Evolutionary conservation across 2,113 vertebrate species (phyloP).

Genomic region (Tursiops truncatus): DNA sequence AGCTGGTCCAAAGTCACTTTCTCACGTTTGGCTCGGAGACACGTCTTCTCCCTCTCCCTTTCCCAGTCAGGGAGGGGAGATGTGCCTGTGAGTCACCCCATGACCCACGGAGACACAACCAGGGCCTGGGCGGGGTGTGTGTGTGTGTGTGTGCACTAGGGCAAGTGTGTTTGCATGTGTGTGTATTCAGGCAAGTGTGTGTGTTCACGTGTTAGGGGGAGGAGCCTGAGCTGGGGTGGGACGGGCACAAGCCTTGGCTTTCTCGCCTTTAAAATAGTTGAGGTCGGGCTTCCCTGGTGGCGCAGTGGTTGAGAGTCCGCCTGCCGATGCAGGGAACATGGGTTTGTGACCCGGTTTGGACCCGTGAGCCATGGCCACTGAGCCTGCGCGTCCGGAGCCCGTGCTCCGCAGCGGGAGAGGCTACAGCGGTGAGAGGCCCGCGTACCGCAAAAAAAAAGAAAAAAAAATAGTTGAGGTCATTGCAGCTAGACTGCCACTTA

Average conservation of each 20-base stretch:
- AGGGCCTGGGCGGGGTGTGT: neutral
- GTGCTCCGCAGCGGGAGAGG: no score
- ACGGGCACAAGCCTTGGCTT: neutral
- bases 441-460: no score
- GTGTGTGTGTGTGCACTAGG: fast-evolving
- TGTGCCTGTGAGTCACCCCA: neutral
- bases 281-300: neutral
- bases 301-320: no score
- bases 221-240: neutral
- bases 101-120: neutral
- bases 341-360: no score
- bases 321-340: no score
- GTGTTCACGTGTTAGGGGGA: neutral
- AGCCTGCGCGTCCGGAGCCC: no score
- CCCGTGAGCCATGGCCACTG: no score
- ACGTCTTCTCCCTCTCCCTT: neutral
- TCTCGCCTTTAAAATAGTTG: neutral
- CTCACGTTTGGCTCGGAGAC: neutral
- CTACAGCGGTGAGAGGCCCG: no score
- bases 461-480: neutral
- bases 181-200: neutral
- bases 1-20: neutral
- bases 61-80: neutral
- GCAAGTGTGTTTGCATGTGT: neutral
- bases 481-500: no score